These are phyloP conservation scores for Boleophthalmus pectinirostris DNA, from an alignment of 2,113 vertebrate genomes.

Conservation along the genomic window DNA sequence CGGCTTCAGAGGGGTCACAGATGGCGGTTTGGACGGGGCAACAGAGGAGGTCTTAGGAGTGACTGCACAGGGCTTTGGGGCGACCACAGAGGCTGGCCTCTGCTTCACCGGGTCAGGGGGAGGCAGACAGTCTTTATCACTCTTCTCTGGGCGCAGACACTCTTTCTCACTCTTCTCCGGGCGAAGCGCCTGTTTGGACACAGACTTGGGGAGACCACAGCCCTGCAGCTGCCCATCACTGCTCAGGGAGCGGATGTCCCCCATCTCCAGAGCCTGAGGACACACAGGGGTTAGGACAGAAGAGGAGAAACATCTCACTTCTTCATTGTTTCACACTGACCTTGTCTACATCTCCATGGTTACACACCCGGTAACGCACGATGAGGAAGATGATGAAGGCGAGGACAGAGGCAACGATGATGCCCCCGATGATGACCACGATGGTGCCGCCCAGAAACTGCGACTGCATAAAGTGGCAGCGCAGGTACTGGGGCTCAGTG, in stretches of 20 bases:
- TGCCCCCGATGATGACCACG: conserved; percentile 98
- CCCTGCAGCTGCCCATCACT: conserved; percentile 90
- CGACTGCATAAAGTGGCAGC: conserved; percentile 99
- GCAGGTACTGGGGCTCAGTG: conserved; percentile 94
- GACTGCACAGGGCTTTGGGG: background rate
- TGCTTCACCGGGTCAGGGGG: conserved; percentile 59
- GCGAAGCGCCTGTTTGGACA: conserved; percentile 89
- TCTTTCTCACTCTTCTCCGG: conserved; percentile 83
- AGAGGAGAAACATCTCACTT: conserved; percentile 9
- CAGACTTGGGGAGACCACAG: conserved; percentile 84
- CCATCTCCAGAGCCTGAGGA: conserved; percentile 85
- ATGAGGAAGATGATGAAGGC: conserved; percentile 99
- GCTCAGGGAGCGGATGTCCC: conserved; percentile 92
- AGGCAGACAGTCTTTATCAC: conserved; percentile 78
- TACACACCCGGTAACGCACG: conserved; percentile 97
- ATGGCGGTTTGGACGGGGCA: conserved; percentile 49
- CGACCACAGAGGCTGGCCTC: conserved; percentile 14
- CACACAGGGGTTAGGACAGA: background rate
- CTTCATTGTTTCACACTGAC: conserved; percentile 49
- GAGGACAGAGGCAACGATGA: conserved; percentile 95
- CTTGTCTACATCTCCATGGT: conserved; percentile 88
- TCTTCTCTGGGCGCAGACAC: conserved; percentile 84
- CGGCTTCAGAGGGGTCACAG: conserved; percentile 46
- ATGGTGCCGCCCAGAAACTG: conserved; percentile 99
- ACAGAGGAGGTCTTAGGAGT: conserved; percentile 57